Evolutionary conservation across 2,113 vertebrate genomes (phyloP).

Genomic region (Eidolon helvum): DNA sequence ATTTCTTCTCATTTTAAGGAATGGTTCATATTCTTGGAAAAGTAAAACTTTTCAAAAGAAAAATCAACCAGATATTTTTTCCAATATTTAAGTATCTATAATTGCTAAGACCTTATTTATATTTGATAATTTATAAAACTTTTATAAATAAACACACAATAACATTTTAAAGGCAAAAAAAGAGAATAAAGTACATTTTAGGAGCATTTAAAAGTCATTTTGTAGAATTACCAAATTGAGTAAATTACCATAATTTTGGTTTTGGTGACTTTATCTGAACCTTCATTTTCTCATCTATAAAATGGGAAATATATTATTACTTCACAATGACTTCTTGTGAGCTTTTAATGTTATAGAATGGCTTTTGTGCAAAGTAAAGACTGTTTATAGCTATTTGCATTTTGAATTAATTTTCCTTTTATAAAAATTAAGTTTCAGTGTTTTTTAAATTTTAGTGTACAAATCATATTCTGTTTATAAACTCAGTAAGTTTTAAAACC

Average conservation of each 20-base stretch:
- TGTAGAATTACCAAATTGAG: not conserved
- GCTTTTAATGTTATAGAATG: not conserved
- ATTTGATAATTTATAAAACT: not conserved
- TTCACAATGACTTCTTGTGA: not conserved
- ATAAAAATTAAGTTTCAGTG: not conserved
- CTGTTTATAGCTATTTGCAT: not conserved
- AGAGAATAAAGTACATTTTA: not conserved
- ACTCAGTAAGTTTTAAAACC: not conserved
- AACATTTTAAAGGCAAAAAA: not conserved
- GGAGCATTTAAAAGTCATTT: constrained; percentile 20
- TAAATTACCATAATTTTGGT: not conserved
- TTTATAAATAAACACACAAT: not conserved
- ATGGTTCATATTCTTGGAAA: not conserved
- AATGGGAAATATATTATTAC: not conserved
- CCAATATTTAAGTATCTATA: not conserved
- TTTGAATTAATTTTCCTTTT: constrained; percentile 6
- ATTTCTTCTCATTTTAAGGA: not conserved
- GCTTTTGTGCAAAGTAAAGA: not conserved
- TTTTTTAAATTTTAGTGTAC: not conserved
- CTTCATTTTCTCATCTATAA: not conserved
- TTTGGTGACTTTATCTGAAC: not conserved
- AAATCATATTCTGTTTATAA: not conserved
- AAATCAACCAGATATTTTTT: constrained; percentile 19
- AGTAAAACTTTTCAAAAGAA: not conserved
- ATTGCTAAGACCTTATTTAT: not conserved